Conservation (phyloP, 1,140 invertebrate genomes). For the Drosophila mayri region DNA sequence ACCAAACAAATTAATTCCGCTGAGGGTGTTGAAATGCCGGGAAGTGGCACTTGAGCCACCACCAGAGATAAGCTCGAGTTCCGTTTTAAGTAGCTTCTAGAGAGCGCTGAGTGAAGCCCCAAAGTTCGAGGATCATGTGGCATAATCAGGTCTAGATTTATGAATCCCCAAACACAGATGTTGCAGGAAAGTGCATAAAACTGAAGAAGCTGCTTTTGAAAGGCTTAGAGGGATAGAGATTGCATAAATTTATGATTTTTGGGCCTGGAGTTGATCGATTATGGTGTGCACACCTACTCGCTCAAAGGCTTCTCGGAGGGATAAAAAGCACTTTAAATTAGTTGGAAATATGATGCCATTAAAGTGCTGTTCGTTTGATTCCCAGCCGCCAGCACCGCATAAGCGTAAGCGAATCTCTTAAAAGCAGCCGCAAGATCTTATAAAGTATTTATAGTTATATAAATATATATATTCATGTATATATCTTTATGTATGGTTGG, state of each 20-base stretch:
- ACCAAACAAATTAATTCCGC: conserved; percentile 74
- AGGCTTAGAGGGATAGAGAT: background rate
- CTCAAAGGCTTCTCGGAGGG: background rate
- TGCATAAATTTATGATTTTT: no score
- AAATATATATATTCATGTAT: background rate
- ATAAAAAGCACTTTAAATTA: conserved; percentile 25
- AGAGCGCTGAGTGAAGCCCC: background rate
- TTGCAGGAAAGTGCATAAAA: conserved; percentile 3
- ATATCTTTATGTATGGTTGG: background rate
- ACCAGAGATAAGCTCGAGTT: conserved; percentile 34
- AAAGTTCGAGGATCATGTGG: conserved; percentile 28
- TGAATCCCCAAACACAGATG: conserved; percentile 6
- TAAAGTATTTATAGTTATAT: conserved; percentile 48
- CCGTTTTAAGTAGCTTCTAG: conserved; percentile 13
- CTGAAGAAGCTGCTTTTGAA: conserved; percentile 23
- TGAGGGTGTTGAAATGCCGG: conserved; percentile 67
- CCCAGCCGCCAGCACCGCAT: conserved; percentile 13
- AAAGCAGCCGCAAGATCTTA: conserved; percentile 47
- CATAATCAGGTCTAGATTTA: conserved; percentile 41
- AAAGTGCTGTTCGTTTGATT: conserved; percentile 28
- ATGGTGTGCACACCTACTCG: no score
- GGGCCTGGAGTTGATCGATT: no score
- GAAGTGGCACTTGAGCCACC: conserved; percentile 66
- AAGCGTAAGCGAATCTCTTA: conserved; percentile 13
- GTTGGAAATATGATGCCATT: conserved; percentile 35